phyloP scores from a whole-genome alignment of 2,113 vertebrate genomes.

The Macquaria australasica region DNA sequence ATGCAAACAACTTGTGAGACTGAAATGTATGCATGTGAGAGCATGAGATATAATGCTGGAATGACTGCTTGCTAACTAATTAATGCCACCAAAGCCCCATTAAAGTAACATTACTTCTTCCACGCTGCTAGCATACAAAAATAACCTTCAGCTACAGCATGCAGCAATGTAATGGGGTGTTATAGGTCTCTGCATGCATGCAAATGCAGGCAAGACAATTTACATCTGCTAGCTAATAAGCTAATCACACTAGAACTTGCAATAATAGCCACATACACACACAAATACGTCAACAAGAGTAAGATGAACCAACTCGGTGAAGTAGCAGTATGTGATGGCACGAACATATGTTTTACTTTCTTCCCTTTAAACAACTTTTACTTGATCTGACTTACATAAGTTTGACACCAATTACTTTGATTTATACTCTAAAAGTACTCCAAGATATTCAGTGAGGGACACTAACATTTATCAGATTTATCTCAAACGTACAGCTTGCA shows the following conservation, averaged over 20 bases:
- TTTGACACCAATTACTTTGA: slow-evolving; percentile 30
- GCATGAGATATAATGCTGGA: slow-evolving; percentile 8
- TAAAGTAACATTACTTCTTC: slow-evolving; percentile 44
- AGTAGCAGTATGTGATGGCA: neutral
- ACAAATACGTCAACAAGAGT: neutral
- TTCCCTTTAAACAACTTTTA: neutral
- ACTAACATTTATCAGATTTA: slow-evolving; percentile 14
- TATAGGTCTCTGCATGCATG: neutral
- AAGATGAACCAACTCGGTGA: neutral
- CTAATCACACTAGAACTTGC: neutral
- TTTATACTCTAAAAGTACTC: neutral
- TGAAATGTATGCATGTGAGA: slow-evolving; percentile 1
- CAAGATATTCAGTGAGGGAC: neutral
- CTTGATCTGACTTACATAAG: neutral
- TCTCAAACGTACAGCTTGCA: neutral
- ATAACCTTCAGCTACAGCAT: slow-evolving; percentile 31
- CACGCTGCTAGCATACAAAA: slow-evolving; percentile 16
- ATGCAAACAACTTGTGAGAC: slow-evolving; percentile 4
- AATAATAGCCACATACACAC: neutral
- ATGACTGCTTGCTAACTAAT: slow-evolving; percentile 33
- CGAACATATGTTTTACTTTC: neutral
- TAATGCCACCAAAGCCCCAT: slow-evolving; percentile 34
- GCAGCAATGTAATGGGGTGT: neutral
- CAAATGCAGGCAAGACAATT: neutral
- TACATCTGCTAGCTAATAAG: neutral